Percentiles rank a stretch among this genome's conserved stretches.
These are phyloP conservation scores for Leptopterna dolabrata DNA, from an alignment of 2,888 invertebrate genomes.

Conservation along the genomic window DNA sequence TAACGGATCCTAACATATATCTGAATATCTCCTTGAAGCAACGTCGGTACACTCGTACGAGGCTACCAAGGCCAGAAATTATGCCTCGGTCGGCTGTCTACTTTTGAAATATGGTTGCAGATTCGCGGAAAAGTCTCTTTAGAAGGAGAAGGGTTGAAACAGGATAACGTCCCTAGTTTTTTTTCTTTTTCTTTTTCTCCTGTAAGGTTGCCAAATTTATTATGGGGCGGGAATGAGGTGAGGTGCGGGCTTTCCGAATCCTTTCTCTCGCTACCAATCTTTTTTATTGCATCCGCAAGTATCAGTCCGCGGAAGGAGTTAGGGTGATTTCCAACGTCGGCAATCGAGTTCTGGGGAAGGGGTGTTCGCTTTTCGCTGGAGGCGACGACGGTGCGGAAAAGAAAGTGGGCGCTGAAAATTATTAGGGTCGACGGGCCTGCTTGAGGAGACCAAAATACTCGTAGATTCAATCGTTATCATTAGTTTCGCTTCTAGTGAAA, in stretches of 20 bases:
- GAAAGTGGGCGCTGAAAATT: background rate
- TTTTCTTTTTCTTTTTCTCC: background rate
- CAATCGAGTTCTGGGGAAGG: background rate
- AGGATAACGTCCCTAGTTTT: background rate
- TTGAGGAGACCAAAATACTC: background rate
- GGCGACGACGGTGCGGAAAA: background rate
- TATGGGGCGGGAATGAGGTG: background rate
- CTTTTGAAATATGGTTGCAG: background rate
- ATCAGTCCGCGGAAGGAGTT: background rate
- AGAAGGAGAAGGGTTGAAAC: background rate
- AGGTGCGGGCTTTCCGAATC: background rate
- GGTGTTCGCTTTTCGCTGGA: too few species aligned
- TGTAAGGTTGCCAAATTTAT: slow-evolving; percentile 11
- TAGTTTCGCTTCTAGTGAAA: too few species aligned
- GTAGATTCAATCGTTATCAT: too few species aligned
- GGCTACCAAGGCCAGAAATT: background rate
- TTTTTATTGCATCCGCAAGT: slow-evolving; percentile 2
- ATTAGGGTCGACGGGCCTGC: background rate
- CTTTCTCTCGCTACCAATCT: background rate
- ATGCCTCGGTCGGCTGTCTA: background rate
- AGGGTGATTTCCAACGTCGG: background rate
- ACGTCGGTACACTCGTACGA: background rate
- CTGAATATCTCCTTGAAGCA: background rate
- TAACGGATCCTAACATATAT: too few species aligned
- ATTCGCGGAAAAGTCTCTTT: background rate